phyloP scores from a whole-genome alignment of 2,113 vertebrate genomes.

The Dromas ardeola region DNA sequence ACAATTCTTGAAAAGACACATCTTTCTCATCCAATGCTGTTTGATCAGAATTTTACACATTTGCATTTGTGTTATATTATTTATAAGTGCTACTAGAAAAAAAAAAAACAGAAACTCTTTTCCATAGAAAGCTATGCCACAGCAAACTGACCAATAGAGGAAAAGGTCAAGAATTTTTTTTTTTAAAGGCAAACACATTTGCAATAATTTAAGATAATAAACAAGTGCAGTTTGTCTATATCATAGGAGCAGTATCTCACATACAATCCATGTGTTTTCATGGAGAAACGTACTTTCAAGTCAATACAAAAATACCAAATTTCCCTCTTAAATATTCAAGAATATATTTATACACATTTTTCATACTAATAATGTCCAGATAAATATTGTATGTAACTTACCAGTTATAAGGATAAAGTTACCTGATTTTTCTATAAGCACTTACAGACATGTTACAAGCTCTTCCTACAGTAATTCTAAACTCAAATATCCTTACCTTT shows the following conservation, averaged over 20 bases:
- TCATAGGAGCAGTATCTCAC: background rate
- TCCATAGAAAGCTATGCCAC: background rate
- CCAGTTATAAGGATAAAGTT: background rate
- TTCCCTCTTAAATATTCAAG: background rate
- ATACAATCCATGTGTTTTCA: background rate
- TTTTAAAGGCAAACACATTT: background rate
- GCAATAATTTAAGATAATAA: background rate
- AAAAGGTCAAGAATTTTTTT: constrained; percentile 8
- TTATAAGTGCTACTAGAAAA: background rate
- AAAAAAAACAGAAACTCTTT: background rate
- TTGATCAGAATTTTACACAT: background rate
- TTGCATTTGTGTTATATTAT: background rate
- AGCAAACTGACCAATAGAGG: background rate
- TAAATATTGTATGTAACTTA: background rate
- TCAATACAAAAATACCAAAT: background rate
- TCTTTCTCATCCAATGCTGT: background rate
- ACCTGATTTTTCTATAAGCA: background rate
- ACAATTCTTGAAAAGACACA: background rate
- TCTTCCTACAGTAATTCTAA: background rate
- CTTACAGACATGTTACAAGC: background rate
- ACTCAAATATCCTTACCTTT: constrained; percentile 82
- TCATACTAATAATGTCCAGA: background rate
- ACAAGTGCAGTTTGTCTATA: background rate
- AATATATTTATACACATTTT: background rate
- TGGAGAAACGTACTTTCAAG: background rate